phyloP scores from a whole-genome alignment of 2,113 vertebrate genomes.

The Lycaon pictus region DNA sequence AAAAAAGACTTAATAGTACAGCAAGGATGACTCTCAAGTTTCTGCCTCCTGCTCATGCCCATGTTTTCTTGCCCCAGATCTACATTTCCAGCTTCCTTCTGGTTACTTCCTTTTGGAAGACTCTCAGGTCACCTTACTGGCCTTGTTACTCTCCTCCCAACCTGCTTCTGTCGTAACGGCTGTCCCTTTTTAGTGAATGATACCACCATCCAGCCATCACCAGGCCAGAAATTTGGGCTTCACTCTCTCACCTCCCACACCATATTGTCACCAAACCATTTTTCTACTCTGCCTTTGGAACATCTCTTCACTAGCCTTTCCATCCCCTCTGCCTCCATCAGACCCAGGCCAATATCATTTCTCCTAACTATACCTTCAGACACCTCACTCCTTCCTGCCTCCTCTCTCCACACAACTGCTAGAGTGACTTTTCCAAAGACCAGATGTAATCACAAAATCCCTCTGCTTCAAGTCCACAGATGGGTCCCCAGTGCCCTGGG shows the following conservation, averaged over 20 bases:
- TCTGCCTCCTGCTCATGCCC: not conserved
- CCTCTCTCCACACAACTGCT: not conserved
- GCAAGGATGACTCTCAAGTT: not conserved
- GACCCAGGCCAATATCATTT: not conserved
- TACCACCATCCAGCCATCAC: not conserved
- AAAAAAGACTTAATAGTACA: not conserved
- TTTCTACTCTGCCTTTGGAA: not conserved
- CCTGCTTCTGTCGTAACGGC: not conserved
- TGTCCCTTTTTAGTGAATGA: not conserved
- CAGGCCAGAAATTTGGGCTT: constrained; percentile 5
- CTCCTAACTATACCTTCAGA: not conserved
- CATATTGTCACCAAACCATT: not conserved
- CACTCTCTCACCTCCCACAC: not conserved
- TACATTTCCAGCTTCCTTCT: not conserved
- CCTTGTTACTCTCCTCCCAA: not conserved
- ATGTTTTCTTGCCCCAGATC: not conserved
- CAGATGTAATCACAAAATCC: not conserved
- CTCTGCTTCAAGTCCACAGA: not conserved
- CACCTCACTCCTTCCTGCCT: not conserved
- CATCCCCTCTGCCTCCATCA: not conserved
- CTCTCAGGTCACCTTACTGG: not conserved
- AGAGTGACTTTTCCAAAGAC: not conserved
- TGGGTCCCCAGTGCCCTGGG: not conserved
- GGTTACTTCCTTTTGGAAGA: not conserved
- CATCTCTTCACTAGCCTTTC: not conserved